phyloP scores from a whole-genome alignment of 2,797 vertebrate species.

The Percopsis omiscomaycus region DNA sequence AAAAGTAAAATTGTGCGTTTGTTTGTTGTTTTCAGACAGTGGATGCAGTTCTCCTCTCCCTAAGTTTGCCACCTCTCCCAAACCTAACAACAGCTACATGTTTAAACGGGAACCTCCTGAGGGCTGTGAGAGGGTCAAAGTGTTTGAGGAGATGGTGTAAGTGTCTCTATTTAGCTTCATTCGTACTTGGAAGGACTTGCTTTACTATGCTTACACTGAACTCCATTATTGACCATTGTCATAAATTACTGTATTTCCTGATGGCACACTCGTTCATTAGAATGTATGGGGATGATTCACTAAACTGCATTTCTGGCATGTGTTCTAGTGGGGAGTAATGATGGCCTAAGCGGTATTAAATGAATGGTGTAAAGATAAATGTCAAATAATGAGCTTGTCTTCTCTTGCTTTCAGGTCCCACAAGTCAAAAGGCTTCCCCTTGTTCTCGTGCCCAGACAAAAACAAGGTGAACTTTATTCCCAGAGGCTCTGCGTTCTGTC shows the following conservation, averaged over 20 bases:
- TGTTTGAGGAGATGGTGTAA: constrained; percentile 97
- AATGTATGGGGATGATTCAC: too few species aligned
- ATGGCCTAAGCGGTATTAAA: constrained; percentile 12
- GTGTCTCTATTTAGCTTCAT: constrained; percentile 57
- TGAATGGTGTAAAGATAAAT: not conserved
- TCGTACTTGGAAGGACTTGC: not conserved
- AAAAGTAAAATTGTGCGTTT: not conserved
- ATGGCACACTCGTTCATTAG: too few species aligned
- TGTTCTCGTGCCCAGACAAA: constrained; percentile 97
- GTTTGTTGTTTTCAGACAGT: constrained; percentile 84
- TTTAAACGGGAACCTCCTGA: constrained; percentile 99
- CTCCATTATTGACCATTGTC: not conserved
- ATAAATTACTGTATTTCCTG: too few species aligned
- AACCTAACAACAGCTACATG: constrained; percentile 99
- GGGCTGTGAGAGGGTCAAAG: constrained; percentile 97
- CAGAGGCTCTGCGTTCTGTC: constrained; percentile 95
- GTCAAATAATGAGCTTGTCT: not conserved
- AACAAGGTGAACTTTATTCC: constrained; percentile 99
- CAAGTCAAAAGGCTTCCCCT: constrained; percentile 88
- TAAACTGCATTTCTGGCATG: not conserved
- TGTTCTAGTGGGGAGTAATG: constrained; percentile 27
- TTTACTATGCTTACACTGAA: not conserved
- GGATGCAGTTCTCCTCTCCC: constrained; percentile 93
- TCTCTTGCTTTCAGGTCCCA: constrained; percentile 77
- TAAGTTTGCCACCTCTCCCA: constrained; percentile 96